A percentile compares a stretch with the other conserved stretches of the same genome.
Conservation (phyloP, 2,113 vertebrate species). For the Lipophrys pholis region DNA sequence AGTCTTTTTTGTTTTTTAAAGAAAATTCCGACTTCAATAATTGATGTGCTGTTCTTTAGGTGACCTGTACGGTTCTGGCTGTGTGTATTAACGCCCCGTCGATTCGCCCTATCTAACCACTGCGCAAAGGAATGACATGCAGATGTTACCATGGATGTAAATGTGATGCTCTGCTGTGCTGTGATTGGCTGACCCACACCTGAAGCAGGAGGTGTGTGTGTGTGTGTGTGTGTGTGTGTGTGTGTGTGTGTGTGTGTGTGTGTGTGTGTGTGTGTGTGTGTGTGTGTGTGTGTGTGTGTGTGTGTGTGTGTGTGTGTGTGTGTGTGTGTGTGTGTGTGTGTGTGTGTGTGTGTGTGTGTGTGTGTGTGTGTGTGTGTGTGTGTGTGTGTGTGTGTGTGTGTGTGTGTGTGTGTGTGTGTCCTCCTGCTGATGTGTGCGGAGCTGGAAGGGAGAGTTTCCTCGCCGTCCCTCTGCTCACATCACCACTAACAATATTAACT, state of each 20-base stretch:
- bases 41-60: constrained; percentile 23
- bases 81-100: constrained; percentile 39
- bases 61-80: constrained; percentile 26
- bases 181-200: constrained; percentile 54
- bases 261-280: background rate
- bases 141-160: constrained; percentile 56
- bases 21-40: constrained; percentile 10
- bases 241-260: background rate
- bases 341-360: no score
- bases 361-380: no score
- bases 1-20: background rate
- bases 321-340: no score
- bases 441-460: constrained; percentile 31
- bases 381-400: background rate
- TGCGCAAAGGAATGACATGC: constrained; percentile 35
- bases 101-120: constrained; percentile 52
- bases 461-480: constrained; percentile 38
- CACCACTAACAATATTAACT: constrained; percentile 74
- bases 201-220: constrained; percentile 18
- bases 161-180: constrained; percentile 62
- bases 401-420: constrained; percentile 13
- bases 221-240: no score
- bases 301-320: constrained; percentile 4
- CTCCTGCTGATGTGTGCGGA: constrained; percentile 56
- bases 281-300: constrained; percentile 1